A percentile compares a stretch with the other conserved stretches of the same genome.
phyloP scores from a whole-genome alignment of 2,797 vertebrate genomes.

The Eutrigla gurnardus region DNA sequence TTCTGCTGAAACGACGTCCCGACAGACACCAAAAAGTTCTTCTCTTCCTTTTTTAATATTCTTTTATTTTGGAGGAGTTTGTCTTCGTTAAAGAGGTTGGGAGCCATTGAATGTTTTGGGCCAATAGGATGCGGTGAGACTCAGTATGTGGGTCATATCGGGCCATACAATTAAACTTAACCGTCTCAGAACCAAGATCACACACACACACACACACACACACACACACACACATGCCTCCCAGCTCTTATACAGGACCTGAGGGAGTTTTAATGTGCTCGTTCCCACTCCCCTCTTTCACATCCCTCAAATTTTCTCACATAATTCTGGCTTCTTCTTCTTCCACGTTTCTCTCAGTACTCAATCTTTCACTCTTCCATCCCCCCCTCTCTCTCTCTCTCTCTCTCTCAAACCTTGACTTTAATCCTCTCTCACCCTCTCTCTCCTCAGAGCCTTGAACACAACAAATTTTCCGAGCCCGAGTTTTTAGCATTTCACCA shows the following conservation, averaged over 20 bases:
- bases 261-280: conserved; percentile 62
- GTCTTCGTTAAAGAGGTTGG: conserved; percentile 4
- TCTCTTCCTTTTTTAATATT: not conserved
- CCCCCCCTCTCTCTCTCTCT: not conserved
- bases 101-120: not conserved
- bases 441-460: conserved; percentile 51
- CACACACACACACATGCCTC: conserved; percentile 49
- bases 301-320: conserved; percentile 58
- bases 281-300: conserved; percentile 39
- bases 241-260: conserved; percentile 47
- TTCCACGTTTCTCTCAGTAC: conserved; percentile 53
- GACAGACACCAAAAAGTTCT: no score
- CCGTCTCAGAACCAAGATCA: not conserved
- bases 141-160: conserved; percentile 35
- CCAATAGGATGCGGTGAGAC: conserved; percentile 21
- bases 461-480: conserved; percentile 59
- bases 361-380: conserved; percentile 45
- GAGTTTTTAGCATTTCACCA: conserved; percentile 59
- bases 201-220: conserved; percentile 12
- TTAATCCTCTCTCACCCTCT: conserved; percentile 27
- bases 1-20: not conserved
- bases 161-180: conserved; percentile 39
- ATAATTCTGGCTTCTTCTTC: conserved; percentile 51
- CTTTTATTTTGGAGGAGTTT: not conserved
- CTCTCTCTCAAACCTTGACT: conserved; percentile 24